phyloP scores from a whole-genome alignment of 2,888 invertebrate genomes.

The Hydroisotoma schaefferi region DNA sequence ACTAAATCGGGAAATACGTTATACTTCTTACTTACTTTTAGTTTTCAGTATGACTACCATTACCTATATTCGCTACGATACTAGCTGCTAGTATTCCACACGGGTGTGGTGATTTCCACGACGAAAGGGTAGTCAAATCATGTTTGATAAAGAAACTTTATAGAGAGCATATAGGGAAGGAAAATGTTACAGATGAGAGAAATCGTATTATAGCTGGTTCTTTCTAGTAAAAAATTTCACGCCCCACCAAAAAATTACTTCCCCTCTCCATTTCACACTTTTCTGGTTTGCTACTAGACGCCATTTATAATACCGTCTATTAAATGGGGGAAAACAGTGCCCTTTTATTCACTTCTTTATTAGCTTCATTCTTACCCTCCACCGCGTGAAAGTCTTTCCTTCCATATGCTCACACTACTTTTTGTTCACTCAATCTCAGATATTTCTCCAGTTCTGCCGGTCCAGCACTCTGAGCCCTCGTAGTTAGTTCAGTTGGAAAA shows the following conservation, averaged over 20 bases:
- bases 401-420: conserved; percentile 2
- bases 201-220: too few species aligned
- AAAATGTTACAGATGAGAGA: too few species aligned
- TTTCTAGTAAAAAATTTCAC: conserved; percentile 45
- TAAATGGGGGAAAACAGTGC: conserved; percentile 20
- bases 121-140: too few species aligned
- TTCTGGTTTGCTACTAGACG: conserved; percentile 44
- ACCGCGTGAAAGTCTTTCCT: background rate
- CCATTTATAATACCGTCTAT: conserved; percentile 48
- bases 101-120: too few species aligned
- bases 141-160: too few species aligned
- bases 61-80: too few species aligned
- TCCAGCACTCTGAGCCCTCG: background rate
- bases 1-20: too few species aligned
- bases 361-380: background rate
- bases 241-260: conserved; percentile 48
- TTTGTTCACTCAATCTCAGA: conserved; percentile 3
- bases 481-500: background rate
- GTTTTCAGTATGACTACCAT: too few species aligned
- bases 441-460: background rate
- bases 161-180: too few species aligned
- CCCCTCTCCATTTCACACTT: conserved; percentile 49
- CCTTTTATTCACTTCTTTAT: conserved; percentile 8
- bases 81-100: too few species aligned
- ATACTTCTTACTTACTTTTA: too few species aligned